Base-by-base conservation (phyloP, 2,888 invertebrate species). In the Thalpophila matura region DNA sequence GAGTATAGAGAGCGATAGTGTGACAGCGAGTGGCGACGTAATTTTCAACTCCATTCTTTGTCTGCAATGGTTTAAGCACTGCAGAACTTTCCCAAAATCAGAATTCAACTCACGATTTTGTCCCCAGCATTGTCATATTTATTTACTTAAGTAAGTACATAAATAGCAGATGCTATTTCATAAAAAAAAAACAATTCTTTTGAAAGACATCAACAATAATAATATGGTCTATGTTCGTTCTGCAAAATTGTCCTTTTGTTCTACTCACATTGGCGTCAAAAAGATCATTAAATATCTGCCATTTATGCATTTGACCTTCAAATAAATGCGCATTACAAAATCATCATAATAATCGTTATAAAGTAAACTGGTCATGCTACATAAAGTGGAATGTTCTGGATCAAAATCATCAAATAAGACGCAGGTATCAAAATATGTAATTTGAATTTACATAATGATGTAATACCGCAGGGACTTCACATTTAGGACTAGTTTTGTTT, bases 401-500 rank as follows among this genome's bases (percentile, higher is more conserved):
- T 3, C 3, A 56, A 31, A n/a, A 6, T 26, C 3, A 18, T 26
- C 4, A 63, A 45, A 55, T n/a, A 46, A 55, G 5, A 43, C 9
- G 31, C 26, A 14, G 3, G 38, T 33, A 33, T 49, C 9, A 18
- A 18, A 42, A 22, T 0, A 51, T 35, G 6, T 43, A 9, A 49
- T 45, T 54, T 29, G 3, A 45, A 71, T 56, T 54, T 38, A 18
- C 37, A 61, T 62, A 9, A 35, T 10, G 29, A 43, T 29, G 49
- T 20, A 42, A 37, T 33, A 33, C 22, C 24, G 0, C 14, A 35
- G 67, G 40, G 47, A 20, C 37, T 29, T 57, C 16, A 33, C 27
- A 54, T 59, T 47, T 31, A 14, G 12, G 16, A 71, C 71, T 18
- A 45, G 74, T 71, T 61, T 56, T 33, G 35, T 61, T 56, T 33